Base-by-base conservation (phyloP, 2,888 invertebrate genomes). In the Himalopsyche kuldschensis region DNA sequence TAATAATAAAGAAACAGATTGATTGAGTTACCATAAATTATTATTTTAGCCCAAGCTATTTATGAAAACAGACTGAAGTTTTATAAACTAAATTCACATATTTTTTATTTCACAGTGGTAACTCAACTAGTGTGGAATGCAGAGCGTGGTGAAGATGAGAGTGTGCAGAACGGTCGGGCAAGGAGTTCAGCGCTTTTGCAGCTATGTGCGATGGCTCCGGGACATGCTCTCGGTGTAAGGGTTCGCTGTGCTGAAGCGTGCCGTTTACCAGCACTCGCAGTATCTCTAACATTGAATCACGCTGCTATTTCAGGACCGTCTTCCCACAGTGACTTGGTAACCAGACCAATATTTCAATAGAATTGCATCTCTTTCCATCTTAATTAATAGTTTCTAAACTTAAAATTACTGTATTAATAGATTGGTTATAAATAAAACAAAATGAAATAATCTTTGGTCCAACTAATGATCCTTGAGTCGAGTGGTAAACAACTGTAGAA, bases 221-320 rank as follows among this genome's bases (percentile, higher is more conserved):
- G 94, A 4, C 96, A 97, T 89, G 96, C 97, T 4, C 92, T 98
- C 76, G 94, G 95, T 47, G 95, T 98, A 0, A 92, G 98, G 85
- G 94, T 96, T 32, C 95, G 97, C 90, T 98, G 98, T 89, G 96
- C 97, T 0, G 96, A 98, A 88, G 93, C 96, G 80, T 96, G 97
- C 87, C 93, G 97, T 84, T 95, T 98, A 93, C 98, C 98, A 4
- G 97, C 97, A 0, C 91, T 98, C 81, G 96, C 97, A 84, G 94
- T 98, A 17, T 95, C 95, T 81, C 91, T 98, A 41, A 97, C 97
- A 0, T 77, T 86, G 69, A 84, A 86, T 47, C 85, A 86, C 20
- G 86, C 86, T 8, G 87, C 87, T 30, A 87, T 87, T 75, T 86
- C 86, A 79, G 87, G 87, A n/a, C 85, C 87, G 11, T 88, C 87